Evolutionary conservation across 2,888 invertebrate species (phyloP).

Genomic region (Ochropleura leucogaster): DNA sequence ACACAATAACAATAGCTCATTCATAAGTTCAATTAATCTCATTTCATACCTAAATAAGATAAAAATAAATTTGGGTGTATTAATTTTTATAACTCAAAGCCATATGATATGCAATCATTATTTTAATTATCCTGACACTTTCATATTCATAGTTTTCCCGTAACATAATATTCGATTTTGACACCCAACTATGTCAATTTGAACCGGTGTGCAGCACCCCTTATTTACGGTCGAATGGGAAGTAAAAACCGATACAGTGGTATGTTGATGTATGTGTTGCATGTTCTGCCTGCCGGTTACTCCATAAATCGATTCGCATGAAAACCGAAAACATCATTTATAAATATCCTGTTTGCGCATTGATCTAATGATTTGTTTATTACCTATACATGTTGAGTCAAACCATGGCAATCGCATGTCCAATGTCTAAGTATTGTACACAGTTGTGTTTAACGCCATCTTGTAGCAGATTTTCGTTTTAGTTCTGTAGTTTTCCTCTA

Average conservation of each 20-base stretch:
- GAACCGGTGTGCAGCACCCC: background rate
- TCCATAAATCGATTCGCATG: conserved; percentile 31
- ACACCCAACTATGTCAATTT: background rate
- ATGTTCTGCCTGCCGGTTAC: background rate
- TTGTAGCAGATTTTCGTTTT: background rate
- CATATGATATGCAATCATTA: too few species aligned
- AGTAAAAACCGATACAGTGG: background rate
- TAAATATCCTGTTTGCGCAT: conserved; percentile 55
- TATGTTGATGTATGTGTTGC: conserved; percentile 5
- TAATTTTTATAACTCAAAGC: too few species aligned
- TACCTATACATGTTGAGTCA: conserved; percentile 37
- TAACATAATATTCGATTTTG: background rate
- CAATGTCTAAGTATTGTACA: background rate
- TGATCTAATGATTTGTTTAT: conserved; percentile 50
- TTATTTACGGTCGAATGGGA: background rate
- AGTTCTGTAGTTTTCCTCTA: conserved; percentile 21
- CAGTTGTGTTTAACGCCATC: conserved; percentile 40
- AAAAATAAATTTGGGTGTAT: too few species aligned
- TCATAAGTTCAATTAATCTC: too few species aligned
- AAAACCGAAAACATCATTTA: conserved; percentile 44
- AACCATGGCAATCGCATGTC: conserved; percentile 11
- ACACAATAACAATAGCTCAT: too few species aligned
- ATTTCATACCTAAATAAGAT: too few species aligned
- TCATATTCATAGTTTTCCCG: too few species aligned
- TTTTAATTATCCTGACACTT: too few species aligned